Conservation (phyloP, 92 coral and sea anemone species). For the Parazoanthus atlanticus region DNA sequence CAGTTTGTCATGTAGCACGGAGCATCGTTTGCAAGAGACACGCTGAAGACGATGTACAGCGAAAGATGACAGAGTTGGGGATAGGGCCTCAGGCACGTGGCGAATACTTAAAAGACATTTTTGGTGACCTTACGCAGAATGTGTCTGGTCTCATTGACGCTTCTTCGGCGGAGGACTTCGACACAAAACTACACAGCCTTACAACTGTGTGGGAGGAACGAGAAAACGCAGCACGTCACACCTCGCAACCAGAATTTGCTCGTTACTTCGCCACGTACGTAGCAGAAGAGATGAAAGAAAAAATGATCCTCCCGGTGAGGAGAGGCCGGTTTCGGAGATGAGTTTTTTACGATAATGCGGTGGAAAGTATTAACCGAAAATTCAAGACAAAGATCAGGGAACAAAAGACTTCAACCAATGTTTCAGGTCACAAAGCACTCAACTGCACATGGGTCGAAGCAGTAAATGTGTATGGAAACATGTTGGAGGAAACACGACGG, state of each 20-base stretch:
- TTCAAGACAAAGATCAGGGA: neutral
- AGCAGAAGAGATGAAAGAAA: conserved; percentile 42
- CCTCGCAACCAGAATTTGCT: conserved; percentile 43
- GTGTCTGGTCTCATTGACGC: conserved; percentile 29
- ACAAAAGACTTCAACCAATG: neutral
- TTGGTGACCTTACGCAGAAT: conserved; percentile 34
- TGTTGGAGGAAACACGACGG: conserved; percentile 37
- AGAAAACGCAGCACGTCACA: conserved; percentile 10
- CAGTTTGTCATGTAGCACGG: conserved; percentile 44
- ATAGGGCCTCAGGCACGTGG: conserved; percentile 19
- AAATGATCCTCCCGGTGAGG: conserved; percentile 49
- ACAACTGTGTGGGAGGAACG: conserved; percentile 30
- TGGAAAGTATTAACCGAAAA: conserved; percentile 27
- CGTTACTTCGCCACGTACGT: conserved; percentile 37
- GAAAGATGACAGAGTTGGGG: conserved; percentile 42
- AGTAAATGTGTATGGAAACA: neutral
- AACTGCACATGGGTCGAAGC: conserved; percentile 29
- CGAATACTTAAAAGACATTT: conserved; percentile 43
- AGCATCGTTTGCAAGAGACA: conserved; percentile 48
- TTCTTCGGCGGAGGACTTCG: conserved; percentile 40
- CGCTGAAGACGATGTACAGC: conserved; percentile 41
- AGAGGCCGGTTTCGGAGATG: conserved; percentile 36
- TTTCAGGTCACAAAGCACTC: neutral
- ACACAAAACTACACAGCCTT: conserved; percentile 36
- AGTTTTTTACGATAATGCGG: conserved; percentile 46